Evolutionary conservation across 2,888 invertebrate species (phyloP).

Genomic region (Rhagonycha fulva): DNA sequence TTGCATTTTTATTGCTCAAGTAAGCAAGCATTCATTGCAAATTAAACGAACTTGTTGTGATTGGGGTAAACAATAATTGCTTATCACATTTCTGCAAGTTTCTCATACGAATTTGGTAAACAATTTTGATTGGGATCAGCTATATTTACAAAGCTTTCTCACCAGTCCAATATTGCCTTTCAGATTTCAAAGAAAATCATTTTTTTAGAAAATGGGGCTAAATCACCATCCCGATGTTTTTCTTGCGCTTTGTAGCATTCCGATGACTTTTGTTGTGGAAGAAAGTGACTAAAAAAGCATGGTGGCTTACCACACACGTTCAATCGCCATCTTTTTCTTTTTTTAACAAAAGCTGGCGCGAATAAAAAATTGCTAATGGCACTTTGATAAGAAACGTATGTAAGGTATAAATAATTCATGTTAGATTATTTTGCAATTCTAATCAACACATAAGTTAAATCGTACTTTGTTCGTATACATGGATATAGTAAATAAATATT

Average conservation of each 20-base stretch:
- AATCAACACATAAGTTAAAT: neutral
- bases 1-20: neutral
- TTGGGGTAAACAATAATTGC: neutral
- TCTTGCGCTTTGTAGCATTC: neutral
- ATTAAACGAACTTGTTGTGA: neutral
- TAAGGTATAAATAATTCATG: slow-evolving; percentile 2
- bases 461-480: neutral
- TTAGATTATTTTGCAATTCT: neutral
- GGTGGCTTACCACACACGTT: neutral
- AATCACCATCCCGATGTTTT: no score
- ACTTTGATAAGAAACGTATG: neutral
- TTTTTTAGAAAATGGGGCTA: neutral
- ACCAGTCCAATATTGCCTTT: neutral
- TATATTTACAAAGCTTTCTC: neutral
- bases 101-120: neutral
- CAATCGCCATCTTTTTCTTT: neutral
- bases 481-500: neutral
- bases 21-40: neutral
- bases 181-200: neutral
- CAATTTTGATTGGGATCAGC: neutral
- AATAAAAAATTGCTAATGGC: neutral
- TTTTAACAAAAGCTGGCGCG: neutral
- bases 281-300: neutral
- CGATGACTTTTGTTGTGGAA: neutral
- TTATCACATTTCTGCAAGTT: neutral